Evolutionary conservation across 1,140 invertebrate genomes (phyloP), one percentile per base, ranked within the genome.

Genomic region (Brachionus plicatilis): DNA sequence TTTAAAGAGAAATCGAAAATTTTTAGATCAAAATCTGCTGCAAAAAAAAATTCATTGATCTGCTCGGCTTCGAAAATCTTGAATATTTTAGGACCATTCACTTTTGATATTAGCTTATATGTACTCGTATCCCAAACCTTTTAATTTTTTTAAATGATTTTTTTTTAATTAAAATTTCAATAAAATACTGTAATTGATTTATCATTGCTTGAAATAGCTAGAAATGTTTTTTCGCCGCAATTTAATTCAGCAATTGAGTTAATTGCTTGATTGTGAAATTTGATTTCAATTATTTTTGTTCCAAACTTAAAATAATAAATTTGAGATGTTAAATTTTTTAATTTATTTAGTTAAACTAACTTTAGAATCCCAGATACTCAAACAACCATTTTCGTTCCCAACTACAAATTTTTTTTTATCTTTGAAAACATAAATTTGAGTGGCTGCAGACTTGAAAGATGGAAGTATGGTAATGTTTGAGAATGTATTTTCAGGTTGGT

Each of bases 401-500:
- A 76, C 72, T 11, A 76, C 43, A 76, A 76, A 50, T 29, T 27
- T 9, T 50, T 47, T 76, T 76, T 76, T 50, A 50, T 76, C 43
- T 0, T 14, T 76, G 1, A 50, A 50, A 50, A 76, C 72, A 76
- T 76, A 17, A 27, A 76, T 76, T 76, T 76, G 43, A 29, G 43
- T 76, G 43, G 53, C 43, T 24, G 24, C 12, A 4, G 72, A 27
- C 6, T 50, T 76, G 53, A 76, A 76, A 29, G 43, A 11, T 50
- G 72, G 72, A 4, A 76, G 45, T 14, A 76, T 24, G 24, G 27
- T 50, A 12, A 76, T 50, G 12, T 76, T 47, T 27, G 72, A 27
- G 20, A 76, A 76, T 5, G 45, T 24, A 37, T 76, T 76, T 50
- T 37, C 20, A 29, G 72, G 72, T 47, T 76, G 72, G 4, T 27